A percentile compares a stretch with the other conserved stretches of the same genome.
These are phyloP conservation scores for Mionectes olivaceus DNA, from an alignment of 2,797 vertebrate species.

Conservation along the genomic window DNA sequence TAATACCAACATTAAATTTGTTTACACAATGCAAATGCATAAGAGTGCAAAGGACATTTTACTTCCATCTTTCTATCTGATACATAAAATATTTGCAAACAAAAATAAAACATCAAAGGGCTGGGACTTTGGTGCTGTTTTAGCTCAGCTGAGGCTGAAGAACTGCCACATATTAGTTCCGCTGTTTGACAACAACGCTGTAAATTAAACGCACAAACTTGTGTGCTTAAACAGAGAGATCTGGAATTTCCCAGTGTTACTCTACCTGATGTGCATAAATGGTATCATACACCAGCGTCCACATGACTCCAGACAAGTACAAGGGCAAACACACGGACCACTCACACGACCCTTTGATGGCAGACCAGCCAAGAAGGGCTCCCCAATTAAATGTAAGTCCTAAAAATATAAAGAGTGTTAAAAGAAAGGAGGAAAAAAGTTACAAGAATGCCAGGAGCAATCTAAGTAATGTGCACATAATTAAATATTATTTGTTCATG, in stretches of 20 bases:
- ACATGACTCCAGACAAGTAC: slow-evolving; percentile 94
- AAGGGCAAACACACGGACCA: slow-evolving; percentile 93
- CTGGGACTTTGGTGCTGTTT: background rate
- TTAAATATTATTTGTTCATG: background rate
- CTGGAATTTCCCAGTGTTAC: background rate
- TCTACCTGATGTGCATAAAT: slow-evolving; percentile 97
- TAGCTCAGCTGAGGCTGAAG: background rate
- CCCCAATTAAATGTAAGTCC: slow-evolving; percentile 97
- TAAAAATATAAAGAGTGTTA: slow-evolving; percentile 42
- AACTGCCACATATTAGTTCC: background rate
- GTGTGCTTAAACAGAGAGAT: background rate
- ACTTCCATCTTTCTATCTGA: background rate
- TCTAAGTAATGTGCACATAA: background rate
- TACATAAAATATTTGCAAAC: background rate
- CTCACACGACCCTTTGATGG: slow-evolving; percentile 89
- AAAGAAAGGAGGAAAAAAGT: background rate
- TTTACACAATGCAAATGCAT: background rate
- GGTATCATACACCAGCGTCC: slow-evolving; percentile 96
- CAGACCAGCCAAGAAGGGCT: slow-evolving; percentile 93
- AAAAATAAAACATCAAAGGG: background rate
- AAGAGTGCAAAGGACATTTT: background rate
- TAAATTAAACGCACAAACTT: background rate
- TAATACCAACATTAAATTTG: background rate
- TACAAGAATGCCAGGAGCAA: background rate
- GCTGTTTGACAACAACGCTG: background rate